phyloP scores from a whole-genome alignment of 2,113 vertebrate species.

The Actenoides hombroni region DNA sequence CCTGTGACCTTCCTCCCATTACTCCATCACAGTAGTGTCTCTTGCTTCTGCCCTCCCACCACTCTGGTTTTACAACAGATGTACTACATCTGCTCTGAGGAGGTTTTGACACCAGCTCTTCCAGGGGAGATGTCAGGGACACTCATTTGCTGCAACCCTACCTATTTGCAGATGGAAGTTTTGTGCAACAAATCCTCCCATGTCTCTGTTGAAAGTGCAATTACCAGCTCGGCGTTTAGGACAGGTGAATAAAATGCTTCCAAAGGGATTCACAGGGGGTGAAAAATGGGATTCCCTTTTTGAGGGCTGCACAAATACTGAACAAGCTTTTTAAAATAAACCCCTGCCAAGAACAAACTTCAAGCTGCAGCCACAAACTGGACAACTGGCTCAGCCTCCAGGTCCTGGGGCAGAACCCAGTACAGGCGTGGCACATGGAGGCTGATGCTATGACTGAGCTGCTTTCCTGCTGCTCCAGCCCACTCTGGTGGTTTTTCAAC shows the following conservation, averaged over 20 bases:
- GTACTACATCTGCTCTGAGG: not conserved
- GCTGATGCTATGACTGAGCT: fast-evolving
- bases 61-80: not conserved
- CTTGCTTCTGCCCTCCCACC: not conserved
- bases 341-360: not conserved
- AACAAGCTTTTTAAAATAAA: not conserved
- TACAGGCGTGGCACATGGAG: not conserved
- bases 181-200: not conserved
- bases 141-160: not conserved
- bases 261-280: not conserved
- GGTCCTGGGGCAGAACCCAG: not conserved
- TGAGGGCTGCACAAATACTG: not conserved
- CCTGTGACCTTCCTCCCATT: not conserved
- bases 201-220: not conserved
- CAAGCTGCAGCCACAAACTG: not conserved
- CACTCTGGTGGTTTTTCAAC: not conserved
- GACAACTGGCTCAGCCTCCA: not conserved
- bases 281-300: not conserved
- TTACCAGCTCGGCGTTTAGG: not conserved
- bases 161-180: not conserved
- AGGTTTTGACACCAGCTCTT: not conserved
- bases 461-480: not conserved
- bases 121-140: not conserved
- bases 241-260: not conserved
- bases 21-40: not conserved